Evolutionary conservation across 2,797 vertebrate genomes (phyloP), one percentile per base, ranked within the genome.

Genomic region (Luscinia luscinia): DNA sequence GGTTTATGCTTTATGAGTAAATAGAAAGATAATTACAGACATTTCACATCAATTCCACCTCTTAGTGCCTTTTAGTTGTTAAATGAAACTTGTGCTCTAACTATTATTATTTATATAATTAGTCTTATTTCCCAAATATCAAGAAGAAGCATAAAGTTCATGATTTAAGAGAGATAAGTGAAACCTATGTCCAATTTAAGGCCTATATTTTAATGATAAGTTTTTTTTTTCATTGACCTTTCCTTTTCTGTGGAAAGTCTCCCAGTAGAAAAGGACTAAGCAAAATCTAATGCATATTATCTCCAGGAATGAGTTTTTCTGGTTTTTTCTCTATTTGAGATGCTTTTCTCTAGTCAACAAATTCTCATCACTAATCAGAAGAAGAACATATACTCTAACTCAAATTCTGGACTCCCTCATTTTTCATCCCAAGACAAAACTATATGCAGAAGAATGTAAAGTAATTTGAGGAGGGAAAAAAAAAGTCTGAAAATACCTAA

Each of bases 401-500:
- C 26, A 9, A 24, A 63, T 76, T 72, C 28, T 34, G 14, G 15
- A 52, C 23, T 48, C 9, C 4, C 9, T 48, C 5, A 21, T 49
- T 46, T 7, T 86, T 77, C 8, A 74, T 26, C 11, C 9, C 7
- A 32, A 59, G 4, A 61, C n/a, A 85, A 74, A 30, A 1, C 2
- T 24, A 17, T 14, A 63, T 4, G 3, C 43, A 73, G 9, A 69
- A 77, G 52, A 74, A 46, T 5, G 24, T 8, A 48, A 84, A 72
- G 57, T 55, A 79, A 19, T 5, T 41, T 40, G 11, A 62, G 22
- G 2, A 3, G 5, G 5, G 3, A 4, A 1, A 1, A 4, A 13
- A n/a, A 6, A 15, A 22, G 2, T 6, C 22, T 10, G 3, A 40
- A 18, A n/a, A 7, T 0, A 0, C 0, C 2, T 3, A n/a, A 57